Evolutionary conservation across 2,888 invertebrate species (phyloP), one percentile per base, ranked within the genome.

Genomic region (Netelia melanura): DNA sequence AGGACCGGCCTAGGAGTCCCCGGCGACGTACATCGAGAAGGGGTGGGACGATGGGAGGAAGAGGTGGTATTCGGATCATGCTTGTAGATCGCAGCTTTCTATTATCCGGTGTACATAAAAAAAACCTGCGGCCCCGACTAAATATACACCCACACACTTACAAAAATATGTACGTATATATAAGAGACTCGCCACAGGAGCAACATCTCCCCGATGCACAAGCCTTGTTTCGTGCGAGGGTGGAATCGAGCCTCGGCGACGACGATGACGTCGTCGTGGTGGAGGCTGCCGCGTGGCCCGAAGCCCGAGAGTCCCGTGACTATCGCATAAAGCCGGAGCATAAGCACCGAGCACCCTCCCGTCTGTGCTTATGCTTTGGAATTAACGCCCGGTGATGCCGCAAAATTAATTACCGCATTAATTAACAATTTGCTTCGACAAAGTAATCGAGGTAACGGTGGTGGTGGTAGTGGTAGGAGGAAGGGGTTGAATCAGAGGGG

Each of bases 351-450:
- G 52, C 52, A 10, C 25, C 56, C 21, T 23, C n/a, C 81, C 1
- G 8, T 30, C 23, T 30, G 80, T 67, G 80, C 79, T 78, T 64
- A 77, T 72, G 72, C 80, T 83, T 68, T 61, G 85, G 61, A 85
- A 81, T 86, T 80, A 81, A 81, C 85, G 76, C 67, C 6, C 74
- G 44, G 72, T 52, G 76, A 86, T 75, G 85, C 88, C 89, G 86
- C 89, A 89, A 90, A 91, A 91, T 91, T 91, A 91, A 91, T 91
- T 91, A 91, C 83, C 81, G 88, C 87, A 90, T 90, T 90, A 91
- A 91, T 91, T 90, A 90, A 90, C 90, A 90, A 90, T 90, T 90
- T 90, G 87, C 86, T 85, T 84, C 84, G 79, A 88, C 89, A 90
- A 90, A 90, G 90, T 89, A 89, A 88, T 88, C 85, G 88, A 58